Percentiles rank a stretch among this genome's conserved stretches.
Evolutionary conservation across 2,888 invertebrate species (phyloP).

Genomic region (Ornithoptera priamus): DNA sequence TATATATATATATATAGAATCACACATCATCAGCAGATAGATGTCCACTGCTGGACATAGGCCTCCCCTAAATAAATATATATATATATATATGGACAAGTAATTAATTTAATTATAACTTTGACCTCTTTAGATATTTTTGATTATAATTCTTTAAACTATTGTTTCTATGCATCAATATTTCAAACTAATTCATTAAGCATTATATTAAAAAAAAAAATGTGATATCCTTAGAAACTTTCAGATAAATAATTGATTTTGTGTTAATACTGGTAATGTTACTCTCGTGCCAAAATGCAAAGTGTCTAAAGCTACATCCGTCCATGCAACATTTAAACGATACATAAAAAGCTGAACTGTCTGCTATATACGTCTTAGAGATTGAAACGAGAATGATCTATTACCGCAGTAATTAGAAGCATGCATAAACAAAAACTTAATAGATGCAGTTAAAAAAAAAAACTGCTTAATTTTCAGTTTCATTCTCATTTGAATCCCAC

Average conservation of each 20-base stretch:
- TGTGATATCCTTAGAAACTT: too few relatives aligned
- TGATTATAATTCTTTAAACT: too few relatives aligned
- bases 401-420: slow-evolving; percentile 34
- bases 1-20: too few relatives aligned
- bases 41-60: too few relatives aligned
- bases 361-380: slow-evolving; percentile 44
- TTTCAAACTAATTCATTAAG: too few relatives aligned
- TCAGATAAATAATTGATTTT: slow-evolving; percentile 15
- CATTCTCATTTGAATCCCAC: slow-evolving; percentile 76
- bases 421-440: slow-evolving; percentile 33
- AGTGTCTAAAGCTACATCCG: slow-evolving; percentile 67
- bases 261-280: slow-evolving; percentile 40
- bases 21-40: too few relatives aligned
- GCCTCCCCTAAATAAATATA: too few relatives aligned
- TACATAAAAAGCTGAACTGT: slow-evolving; percentile 45
- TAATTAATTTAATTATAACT: too few relatives aligned
- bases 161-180: too few relatives aligned
- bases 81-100: too few relatives aligned
- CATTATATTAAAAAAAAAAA: too few relatives aligned
- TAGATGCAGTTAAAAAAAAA: neutral
- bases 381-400: slow-evolving; percentile 77
- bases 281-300: slow-evolving; percentile 70
- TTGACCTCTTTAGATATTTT: too few relatives aligned
- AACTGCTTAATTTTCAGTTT: slow-evolving; percentile 31
- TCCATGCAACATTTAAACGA: slow-evolving; percentile 68